Evolutionary conservation across 2,888 invertebrate species (phyloP).

Genomic region (Odontothrips loti): DNA sequence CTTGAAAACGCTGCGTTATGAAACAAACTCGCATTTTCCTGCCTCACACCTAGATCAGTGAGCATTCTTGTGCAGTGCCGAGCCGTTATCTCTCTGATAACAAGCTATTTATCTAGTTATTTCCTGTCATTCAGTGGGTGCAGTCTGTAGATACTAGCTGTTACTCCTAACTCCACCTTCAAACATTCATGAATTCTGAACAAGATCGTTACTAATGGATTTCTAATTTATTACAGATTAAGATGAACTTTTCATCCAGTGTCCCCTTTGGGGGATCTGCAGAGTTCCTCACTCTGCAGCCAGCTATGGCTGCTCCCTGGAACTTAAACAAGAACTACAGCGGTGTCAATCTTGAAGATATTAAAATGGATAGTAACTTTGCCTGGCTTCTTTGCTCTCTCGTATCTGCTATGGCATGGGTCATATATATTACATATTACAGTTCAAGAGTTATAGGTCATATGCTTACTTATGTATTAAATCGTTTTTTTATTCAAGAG

Average conservation of each 20-base stretch:
- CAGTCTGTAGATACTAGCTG: neutral
- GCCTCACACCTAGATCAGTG: neutral
- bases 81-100: neutral
- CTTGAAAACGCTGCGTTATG: neutral
- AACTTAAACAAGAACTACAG: neutral
- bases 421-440: slow-evolving; percentile 91
- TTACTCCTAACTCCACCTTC: neutral
- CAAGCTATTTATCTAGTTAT: neutral
- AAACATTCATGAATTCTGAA: neutral
- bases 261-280: neutral
- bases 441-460: slow-evolving; percentile 89
- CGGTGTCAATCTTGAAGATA: slow-evolving; percentile 53
- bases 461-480: slow-evolving; percentile 81
- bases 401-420: slow-evolving; percentile 80
- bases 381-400: slow-evolving; percentile 74
- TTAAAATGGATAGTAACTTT: slow-evolving; percentile 74
- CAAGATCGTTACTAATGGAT: no score
- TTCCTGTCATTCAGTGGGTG: neutral
- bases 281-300: neutral
- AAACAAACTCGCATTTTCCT: neutral
- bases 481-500: slow-evolving; percentile 77
- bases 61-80: neutral
- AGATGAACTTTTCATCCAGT: neutral
- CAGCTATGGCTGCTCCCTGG: slow-evolving; percentile 8
- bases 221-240: neutral